phyloP scores from a whole-genome alignment of 2,888 invertebrate genomes.

The Lochmaea capreae region DNA sequence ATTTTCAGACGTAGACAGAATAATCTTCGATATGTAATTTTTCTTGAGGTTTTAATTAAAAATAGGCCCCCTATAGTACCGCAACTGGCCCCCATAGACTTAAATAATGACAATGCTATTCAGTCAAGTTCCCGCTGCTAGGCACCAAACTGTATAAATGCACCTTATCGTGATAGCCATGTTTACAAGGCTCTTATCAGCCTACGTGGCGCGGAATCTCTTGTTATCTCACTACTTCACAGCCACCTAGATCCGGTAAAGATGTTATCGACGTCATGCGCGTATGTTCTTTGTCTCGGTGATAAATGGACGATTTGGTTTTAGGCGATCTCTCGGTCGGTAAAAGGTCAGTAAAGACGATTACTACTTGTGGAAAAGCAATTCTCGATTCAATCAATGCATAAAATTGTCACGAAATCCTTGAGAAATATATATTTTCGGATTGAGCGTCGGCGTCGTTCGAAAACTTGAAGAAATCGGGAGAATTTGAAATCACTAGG shows the following conservation, averaged over 20 bases:
- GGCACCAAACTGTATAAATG: slow-evolving; percentile 41
- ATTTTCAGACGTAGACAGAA: not conserved
- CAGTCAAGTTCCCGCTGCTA: slow-evolving; percentile 32
- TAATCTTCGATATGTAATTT: slow-evolving; percentile 3
- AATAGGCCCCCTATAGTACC: slow-evolving; percentile 21
- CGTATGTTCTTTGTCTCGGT: slow-evolving; percentile 41
- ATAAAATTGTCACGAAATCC: not conserved
- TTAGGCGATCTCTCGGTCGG: slow-evolving; percentile 11
- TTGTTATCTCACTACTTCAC: slow-evolving; percentile 49
- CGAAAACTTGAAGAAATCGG: not conserved
- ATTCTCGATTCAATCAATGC: slow-evolving; percentile 8
- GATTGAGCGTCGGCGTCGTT: too few relatives aligned
- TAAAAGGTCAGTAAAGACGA: slow-evolving; percentile 11
- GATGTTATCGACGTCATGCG: slow-evolving; percentile 42
- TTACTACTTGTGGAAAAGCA: slow-evolving; percentile 8
- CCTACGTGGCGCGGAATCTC: slow-evolving; percentile 49
- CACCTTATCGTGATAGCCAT: slow-evolving; percentile 52
- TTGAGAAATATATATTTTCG: not conserved
- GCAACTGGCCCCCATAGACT: slow-evolving; percentile 9
- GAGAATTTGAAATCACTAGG: too few relatives aligned
- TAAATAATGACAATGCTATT: slow-evolving; percentile 34
- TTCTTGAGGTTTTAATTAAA: slow-evolving; percentile 18
- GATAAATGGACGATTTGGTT: slow-evolving; percentile 36
- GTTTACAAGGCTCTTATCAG: slow-evolving; percentile 56
- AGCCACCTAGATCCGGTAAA: slow-evolving; percentile 38